Evolutionary conservation across 2,113 vertebrate species (phyloP), one percentile per base, ranked within the genome.

Genomic region (Amblyornis subalaris): DNA sequence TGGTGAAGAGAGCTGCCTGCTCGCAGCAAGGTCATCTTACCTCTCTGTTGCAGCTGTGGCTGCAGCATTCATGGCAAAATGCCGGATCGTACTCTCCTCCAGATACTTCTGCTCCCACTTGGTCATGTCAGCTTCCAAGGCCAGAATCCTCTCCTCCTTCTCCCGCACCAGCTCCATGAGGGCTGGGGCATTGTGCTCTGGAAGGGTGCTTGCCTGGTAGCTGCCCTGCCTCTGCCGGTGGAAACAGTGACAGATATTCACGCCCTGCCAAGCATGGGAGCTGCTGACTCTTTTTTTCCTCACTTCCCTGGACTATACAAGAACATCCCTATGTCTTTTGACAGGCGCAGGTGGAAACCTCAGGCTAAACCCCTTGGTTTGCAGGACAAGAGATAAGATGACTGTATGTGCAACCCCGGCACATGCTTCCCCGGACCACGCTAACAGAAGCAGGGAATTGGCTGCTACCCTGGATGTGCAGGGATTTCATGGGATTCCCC

Each of bases 41-140:
- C 98, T 98, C 95, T 99, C 98, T 0, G 97, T 97, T 0, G 96
- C 96, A 2, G 98, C 98, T 1, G 98, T 97, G 72, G 98, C 98
- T 0, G 97, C 98, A 0, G 98, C 98, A 1, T 97, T 98, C 98
- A 99, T 98, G 92, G 98, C 98, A 2, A 99, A 99, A 89, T 98
- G 98, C 7, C 98, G 97, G 85, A 98, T 98, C 0, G 98, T 98
- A 21, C 98, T 99, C 86, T 99, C 98, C 92, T 99, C 98, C 77
- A 99, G 96, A 51, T 98, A 99, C 69, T 99, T 99, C 97, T 99
- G 98, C 71, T 99, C 98, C 98, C 98, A 99, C 91, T 98, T 98
- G 69, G 98, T 98, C 98, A 98, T 98, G 96, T 98, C 98, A 0
- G 98, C 98, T 96, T 99, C 98, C 85, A 99, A 85, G 28, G 98